Evolutionary conservation across 2,888 invertebrate genomes (phyloP), one percentile per base, ranked within the genome.

Genomic region (Kryphioiulus occultus): DNA sequence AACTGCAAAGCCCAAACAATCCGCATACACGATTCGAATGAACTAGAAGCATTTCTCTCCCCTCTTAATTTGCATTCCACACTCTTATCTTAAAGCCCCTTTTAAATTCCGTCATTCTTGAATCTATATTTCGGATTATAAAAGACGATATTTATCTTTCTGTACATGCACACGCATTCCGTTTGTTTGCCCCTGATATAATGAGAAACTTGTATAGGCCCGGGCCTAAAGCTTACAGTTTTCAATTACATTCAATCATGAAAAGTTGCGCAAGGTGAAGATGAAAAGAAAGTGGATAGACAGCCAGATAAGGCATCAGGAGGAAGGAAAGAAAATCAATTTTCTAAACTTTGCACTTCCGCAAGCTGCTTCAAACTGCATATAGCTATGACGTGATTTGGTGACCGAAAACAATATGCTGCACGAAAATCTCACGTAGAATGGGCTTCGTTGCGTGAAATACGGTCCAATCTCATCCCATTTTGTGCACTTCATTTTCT

Each of bases 401-500:
- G 86, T 86, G 86, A 86, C 86, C 86, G 86, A 47, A 86, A 47
- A 47, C 86, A 86, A 86, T 86, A 86, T 86, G 86, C 44, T 17
- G 47, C 86, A 42, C 44, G 39, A 47, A 47, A 86, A 86, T 84
- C 84, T 44, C 86, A 47, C 47, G 47, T 42, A 47, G 59, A 68
- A 68, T 68, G 68, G 59, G 86, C 78, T 59, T 86, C 35, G 32
- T 59, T 86, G 86, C 42, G 86, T 86, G 86, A 86, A 86, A 86
- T 86, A 86, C 42, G 42, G 78, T 78, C 86, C 68, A 86, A 86
- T 86, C 68, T 86, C 86, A 86, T 86, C 78, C 35, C 42, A 86
- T 86, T 86, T 84, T 42, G 32, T 86, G 86, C 47, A 86, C 86
- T 86, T 86, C 86, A 86, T 86, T 86, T 86, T 86, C 86, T 86